Evolutionary conservation across 2,888 invertebrate species (phyloP).

Genomic region (Lepidocyrtinus sp.): DNA sequence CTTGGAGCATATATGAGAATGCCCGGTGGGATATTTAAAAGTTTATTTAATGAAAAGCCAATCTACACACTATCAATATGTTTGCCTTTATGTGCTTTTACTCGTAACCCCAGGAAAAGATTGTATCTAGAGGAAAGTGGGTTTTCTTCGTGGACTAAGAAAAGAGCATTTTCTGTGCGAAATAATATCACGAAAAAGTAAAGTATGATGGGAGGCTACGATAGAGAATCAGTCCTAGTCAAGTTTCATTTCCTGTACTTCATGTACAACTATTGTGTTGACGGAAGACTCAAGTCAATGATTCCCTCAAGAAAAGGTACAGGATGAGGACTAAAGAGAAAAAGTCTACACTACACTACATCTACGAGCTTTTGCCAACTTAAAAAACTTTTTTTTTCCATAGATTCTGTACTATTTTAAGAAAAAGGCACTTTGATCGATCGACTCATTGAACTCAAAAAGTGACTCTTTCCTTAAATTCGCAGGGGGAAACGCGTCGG

Average conservation of each 20-base stretch:
- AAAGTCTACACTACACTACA: too few species aligned
- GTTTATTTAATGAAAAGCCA: slow-evolving; percentile 46
- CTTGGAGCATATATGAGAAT: too few species aligned
- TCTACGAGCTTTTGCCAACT: background rate
- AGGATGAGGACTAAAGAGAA: too few species aligned
- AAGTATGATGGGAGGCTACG: too few species aligned
- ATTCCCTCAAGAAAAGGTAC: slow-evolving; percentile 53
- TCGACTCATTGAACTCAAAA: slow-evolving; percentile 65
- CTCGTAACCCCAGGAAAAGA: too few species aligned
- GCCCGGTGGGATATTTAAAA: slow-evolving; percentile 51
- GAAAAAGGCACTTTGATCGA: slow-evolving; percentile 58
- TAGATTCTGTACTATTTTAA: background rate
- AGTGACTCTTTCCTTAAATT: slow-evolving; percentile 52
- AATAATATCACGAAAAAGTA: too few species aligned
- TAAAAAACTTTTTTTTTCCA: slow-evolving; percentile 7
- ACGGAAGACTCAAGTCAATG: slow-evolving; percentile 54
- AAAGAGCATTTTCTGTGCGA: too few species aligned
- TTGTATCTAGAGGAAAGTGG: too few species aligned
- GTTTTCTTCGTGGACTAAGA: too few species aligned
- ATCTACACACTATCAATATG: too few species aligned
- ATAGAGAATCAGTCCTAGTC: too few species aligned
- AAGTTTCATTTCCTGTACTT: background rate
- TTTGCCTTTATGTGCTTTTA: too few species aligned
- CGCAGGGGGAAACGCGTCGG: slow-evolving; percentile 64
- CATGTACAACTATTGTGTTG: slow-evolving; percentile 36